These are phyloP conservation scores for Characodon lateralis DNA, from an alignment of 2,797 vertebrate species.

Conservation along the genomic window DNA sequence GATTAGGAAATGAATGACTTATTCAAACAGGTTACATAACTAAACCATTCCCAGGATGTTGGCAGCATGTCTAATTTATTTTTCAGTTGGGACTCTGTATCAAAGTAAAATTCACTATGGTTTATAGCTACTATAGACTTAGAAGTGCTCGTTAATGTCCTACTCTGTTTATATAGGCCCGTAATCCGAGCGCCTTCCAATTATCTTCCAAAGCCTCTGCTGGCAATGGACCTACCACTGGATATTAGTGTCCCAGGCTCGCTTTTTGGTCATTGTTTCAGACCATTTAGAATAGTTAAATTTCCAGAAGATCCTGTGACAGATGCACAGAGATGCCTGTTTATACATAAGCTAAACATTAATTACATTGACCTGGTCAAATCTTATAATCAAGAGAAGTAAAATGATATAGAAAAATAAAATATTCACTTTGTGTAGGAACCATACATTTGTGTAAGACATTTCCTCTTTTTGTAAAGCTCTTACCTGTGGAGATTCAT, in stretches of 20 bases:
- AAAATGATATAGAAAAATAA: not conserved
- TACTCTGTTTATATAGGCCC: not conserved
- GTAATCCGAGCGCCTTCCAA: not conserved
- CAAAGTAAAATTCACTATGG: not conserved
- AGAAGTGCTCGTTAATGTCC: not conserved
- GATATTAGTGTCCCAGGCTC: not conserved
- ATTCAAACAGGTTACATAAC: not conserved
- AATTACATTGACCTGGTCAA: not conserved
- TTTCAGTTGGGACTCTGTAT: not conserved
- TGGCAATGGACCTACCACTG: not conserved
- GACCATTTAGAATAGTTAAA: not conserved
- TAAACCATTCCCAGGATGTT: not conserved
- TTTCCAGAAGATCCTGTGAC: not conserved
- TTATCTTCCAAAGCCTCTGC: not conserved
- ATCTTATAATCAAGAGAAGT: not conserved
- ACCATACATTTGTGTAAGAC: too few species aligned
- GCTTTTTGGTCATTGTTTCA: not conserved
- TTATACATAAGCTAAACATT: not conserved
- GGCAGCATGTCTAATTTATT: not conserved
- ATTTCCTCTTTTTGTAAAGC: too few species aligned
- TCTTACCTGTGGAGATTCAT: too few species aligned
- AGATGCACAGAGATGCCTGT: not conserved
- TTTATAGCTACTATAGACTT: not conserved
- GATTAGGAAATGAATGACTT: not conserved
- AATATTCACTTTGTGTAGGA: too few species aligned